Conservation (phyloP, 1,140 invertebrate genomes). For the Aphis craccivora region DNA sequence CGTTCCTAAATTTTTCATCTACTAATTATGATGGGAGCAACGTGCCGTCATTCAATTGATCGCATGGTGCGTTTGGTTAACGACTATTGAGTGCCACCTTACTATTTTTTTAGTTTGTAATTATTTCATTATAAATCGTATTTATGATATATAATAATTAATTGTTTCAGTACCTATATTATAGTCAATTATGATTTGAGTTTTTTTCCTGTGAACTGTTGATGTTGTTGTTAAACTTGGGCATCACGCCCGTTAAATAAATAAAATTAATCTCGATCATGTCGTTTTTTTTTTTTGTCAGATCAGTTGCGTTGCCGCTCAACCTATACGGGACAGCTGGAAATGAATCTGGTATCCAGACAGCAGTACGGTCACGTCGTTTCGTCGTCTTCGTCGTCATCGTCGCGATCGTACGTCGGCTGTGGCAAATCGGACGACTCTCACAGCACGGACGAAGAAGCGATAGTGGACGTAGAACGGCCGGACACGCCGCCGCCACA, state of each 20-base stretch:
- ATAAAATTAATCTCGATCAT: not conserved
- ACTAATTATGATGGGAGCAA: too few relatives aligned
- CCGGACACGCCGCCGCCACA: slow-evolving; percentile 2
- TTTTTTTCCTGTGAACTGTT: not conserved
- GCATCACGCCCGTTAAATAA: not conserved
- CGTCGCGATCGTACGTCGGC: not conserved
- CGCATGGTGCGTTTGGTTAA: too few relatives aligned
- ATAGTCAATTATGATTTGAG: not conserved
- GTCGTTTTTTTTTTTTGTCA: not conserved
- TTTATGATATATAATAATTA: too few relatives aligned
- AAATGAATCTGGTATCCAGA: slow-evolving; percentile 38
- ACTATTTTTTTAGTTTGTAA: too few relatives aligned
- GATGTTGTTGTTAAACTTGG: not conserved
- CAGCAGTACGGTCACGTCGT: not conserved
- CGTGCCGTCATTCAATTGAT: too few relatives aligned
- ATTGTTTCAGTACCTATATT: too few relatives aligned
- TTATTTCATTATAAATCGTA: too few relatives aligned
- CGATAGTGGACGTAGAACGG: slow-evolving; percentile 45
- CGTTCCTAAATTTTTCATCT: too few relatives aligned
- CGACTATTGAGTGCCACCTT: too few relatives aligned
- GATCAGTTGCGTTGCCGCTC: not conserved
- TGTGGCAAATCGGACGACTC: not conserved
- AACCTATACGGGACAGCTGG: not conserved
- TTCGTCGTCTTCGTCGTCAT: not conserved
- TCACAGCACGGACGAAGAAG: slow-evolving; percentile 18